Evolutionary conservation across 2,888 invertebrate genomes (phyloP), one percentile per base, ranked within the genome.

Genomic region (Lamproptera curius): DNA sequence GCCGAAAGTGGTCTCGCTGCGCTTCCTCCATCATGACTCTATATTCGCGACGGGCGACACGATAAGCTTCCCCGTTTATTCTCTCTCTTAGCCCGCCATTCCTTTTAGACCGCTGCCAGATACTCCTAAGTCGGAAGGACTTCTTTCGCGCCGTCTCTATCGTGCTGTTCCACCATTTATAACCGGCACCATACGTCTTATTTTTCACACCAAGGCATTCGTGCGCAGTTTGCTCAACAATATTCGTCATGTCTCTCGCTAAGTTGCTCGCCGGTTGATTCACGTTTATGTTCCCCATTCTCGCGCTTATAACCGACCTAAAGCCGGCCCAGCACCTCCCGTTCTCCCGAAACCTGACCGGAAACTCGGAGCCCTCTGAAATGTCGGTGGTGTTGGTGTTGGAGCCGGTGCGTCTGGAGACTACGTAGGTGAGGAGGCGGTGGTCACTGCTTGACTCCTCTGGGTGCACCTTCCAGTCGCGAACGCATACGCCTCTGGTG

Each of bases 371-470:
- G 20, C 0, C n/a, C 8, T 1, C n/a, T n/a, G n/a, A n/a, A n/a
- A n/a, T n/a, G n/a, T n/a, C n/a, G n/a, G n/a, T n/a, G 9, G 33
- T 2, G n/a, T 5, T 10, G 8, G 23, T 23, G 11, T n/a, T 5
- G n/a, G n/a, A n/a, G 9, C 31, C 11, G 11, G 3, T n/a, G 2
- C 11, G 5, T 5, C 23, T n/a, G 40, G 26, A 0, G 1, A 9
- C 16, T 23, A 59, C 0, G 57, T 53, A 62, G 51, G 0, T 61
- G 47, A 0, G 44, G 45, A 23, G 23, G 23, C 8, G 11, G n/a
- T 62, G 60, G 44, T 62, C 63, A 3, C 61, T 59, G 11, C n/a
- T 5, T 31, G 53, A 56, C 0, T n/a, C 48, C 0, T 41, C 45
- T 0, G 42, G 54, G 14, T 43, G 43, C 2, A 57, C 54, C 1